These are phyloP conservation scores for Lacerta bilineata DNA, from an alignment of 2,797 vertebrate species.

Conservation along the genomic window DNA sequence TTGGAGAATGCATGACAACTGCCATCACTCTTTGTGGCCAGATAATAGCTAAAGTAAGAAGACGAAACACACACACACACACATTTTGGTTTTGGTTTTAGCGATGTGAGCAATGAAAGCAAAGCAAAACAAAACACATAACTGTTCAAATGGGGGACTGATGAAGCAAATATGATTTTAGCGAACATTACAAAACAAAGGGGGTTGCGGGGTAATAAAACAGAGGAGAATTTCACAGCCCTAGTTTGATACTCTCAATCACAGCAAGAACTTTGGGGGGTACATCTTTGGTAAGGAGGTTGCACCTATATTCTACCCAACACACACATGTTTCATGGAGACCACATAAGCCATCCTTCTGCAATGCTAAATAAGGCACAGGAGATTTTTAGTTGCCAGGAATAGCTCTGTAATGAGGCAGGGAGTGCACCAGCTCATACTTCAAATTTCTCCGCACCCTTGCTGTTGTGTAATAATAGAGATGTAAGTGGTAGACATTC, in stretches of 20 bases:
- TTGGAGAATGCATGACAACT: background rate
- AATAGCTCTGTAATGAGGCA: slow-evolving; percentile 47
- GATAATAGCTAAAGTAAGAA: background rate
- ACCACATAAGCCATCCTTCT: slow-evolving; percentile 2
- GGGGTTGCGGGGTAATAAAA: background rate
- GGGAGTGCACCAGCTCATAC: slow-evolving; percentile 27
- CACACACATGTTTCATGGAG: rapidly evolving
- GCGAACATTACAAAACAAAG: background rate
- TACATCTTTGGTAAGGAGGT: background rate
- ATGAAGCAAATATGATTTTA: background rate
- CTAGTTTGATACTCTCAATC: rapidly evolving
- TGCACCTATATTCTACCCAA: background rate
- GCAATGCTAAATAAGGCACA: background rate
- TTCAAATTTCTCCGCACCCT: slow-evolving; percentile 44
- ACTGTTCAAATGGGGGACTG: background rate
- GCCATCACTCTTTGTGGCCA: background rate
- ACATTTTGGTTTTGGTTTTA: no score
- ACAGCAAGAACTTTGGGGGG: slow-evolving; percentile 23
- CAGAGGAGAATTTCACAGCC: no score
- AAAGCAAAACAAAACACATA: background rate
- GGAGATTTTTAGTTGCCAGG: slow-evolving; percentile 35
- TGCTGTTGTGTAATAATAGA: background rate
- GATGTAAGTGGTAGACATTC: slow-evolving; percentile 20
- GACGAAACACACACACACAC: background rate
- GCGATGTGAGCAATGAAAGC: background rate